Evolutionary conservation across 2,797 vertebrate genomes (phyloP).

Genomic region (Pseudochromis fuscus): DNA sequence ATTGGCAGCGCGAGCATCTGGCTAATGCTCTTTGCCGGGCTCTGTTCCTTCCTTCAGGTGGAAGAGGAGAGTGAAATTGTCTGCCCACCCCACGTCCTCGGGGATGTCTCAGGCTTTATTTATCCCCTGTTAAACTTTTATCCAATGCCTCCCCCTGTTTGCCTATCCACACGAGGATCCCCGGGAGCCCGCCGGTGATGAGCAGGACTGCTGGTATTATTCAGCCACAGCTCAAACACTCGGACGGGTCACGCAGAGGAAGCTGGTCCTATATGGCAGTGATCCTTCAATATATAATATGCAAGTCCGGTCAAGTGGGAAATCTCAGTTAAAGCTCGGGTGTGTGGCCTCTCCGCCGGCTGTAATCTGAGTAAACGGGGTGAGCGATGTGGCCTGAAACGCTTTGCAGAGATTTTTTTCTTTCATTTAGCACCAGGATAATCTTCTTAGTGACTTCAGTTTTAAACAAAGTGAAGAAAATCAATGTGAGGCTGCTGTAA

Average conservation of each 20-base stretch:
- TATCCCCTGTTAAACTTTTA: constrained; percentile 6
- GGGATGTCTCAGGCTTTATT: constrained; percentile 20
- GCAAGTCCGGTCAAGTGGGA: constrained; percentile 7
- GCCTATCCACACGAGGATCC: constrained; percentile 24
- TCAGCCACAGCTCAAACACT: background rate
- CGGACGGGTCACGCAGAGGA: background rate
- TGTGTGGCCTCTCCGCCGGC: background rate
- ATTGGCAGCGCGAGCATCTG: constrained; percentile 35
- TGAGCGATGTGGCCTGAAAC: too few species aligned
- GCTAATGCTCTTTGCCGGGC: constrained; percentile 24
- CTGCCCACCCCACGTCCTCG: constrained; percentile 20
- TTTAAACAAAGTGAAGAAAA: background rate
- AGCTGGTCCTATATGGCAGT: background rate
- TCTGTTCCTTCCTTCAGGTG: constrained; percentile 35
- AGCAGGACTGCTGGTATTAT: constrained; percentile 16
- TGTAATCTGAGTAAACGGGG: too few species aligned
- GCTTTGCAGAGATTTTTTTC: too few species aligned
- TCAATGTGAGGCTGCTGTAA: background rate
- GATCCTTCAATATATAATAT: constrained; percentile 4
- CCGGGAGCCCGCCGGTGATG: constrained; percentile 14
- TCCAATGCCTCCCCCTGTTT: constrained; percentile 22
- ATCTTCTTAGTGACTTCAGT: too few species aligned
- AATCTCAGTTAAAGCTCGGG: constrained; percentile 4
- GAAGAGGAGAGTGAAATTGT: constrained; percentile 21
- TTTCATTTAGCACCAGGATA: background rate